A percentile compares a stretch with the other conserved stretches of the same genome.
Conservation (phyloP, 2,113 vertebrate species). For the Mola mola region DNA sequence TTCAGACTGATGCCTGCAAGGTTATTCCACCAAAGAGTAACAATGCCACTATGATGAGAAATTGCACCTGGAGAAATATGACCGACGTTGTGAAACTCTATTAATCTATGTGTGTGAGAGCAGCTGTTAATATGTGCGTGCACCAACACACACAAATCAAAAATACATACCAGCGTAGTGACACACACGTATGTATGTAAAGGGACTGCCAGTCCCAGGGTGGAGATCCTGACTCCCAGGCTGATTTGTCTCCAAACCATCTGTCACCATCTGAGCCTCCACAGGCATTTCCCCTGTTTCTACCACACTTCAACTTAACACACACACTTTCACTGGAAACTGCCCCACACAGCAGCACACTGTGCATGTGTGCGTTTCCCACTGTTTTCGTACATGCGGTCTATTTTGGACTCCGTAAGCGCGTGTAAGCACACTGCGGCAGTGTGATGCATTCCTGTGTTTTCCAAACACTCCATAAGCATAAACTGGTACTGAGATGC, state of each 20-base stretch:
- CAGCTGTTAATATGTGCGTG: conserved; percentile 7
- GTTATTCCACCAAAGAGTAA: conserved; percentile 60
- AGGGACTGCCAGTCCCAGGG: conserved; percentile 40
- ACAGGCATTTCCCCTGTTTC: conserved; percentile 69
- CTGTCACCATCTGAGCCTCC: conserved; percentile 80
- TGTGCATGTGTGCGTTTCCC: conserved; percentile 17
- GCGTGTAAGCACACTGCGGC: conserved; percentile 12
- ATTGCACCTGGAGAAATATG: conserved; percentile 33
- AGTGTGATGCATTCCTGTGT: conserved; percentile 18
- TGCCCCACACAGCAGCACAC: background rate
- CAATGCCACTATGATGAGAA: conserved; percentile 53
- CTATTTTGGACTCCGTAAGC: conserved; percentile 56
- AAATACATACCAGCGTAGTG: background rate
- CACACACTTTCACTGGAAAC: conserved; percentile 17
- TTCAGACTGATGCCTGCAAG: conserved; percentile 56
- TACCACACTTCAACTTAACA: conserved; percentile 42
- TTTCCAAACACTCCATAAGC: conserved; percentile 36
- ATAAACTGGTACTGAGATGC: conserved; percentile 37
- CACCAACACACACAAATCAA: conserved; percentile 5
- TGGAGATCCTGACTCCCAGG: conserved; percentile 74
- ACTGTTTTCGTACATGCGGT: conserved; percentile 2
- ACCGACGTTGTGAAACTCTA: conserved; percentile 30
- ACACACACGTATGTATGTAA: conserved; percentile 8
- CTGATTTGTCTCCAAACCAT: conserved; percentile 78
- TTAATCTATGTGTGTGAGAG: conserved; percentile 23